phyloP scores from a whole-genome alignment of 1,140 invertebrate species.

The Cydia amplana region DNA sequence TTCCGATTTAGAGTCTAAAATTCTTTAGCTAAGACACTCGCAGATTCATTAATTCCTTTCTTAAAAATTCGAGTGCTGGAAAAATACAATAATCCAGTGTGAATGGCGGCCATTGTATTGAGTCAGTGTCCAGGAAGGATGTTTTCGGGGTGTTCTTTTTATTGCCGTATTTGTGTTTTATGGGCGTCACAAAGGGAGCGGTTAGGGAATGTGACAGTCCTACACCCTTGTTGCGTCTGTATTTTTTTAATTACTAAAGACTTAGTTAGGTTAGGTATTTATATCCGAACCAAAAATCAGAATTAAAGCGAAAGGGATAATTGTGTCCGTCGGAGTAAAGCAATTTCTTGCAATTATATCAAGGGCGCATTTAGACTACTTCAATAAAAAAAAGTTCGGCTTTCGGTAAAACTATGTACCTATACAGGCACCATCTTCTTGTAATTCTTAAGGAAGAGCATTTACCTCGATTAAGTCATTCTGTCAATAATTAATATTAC shows the following conservation, averaged over 20 bases:
- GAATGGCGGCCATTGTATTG: conserved; percentile 74
- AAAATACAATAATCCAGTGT: conserved; percentile 76
- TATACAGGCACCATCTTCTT: too few species aligned
- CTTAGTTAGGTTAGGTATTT: not conserved
- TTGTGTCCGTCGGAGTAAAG: too few species aligned
- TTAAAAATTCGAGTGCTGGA: conserved; percentile 74
- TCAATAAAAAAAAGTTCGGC: too few species aligned
- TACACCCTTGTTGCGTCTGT: conserved; percentile 59
- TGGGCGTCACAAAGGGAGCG: conserved; percentile 69
- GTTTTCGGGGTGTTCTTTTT: conserved; percentile 76
- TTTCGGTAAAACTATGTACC: too few species aligned
- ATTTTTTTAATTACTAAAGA: conserved; percentile 42
- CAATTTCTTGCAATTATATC: not conserved
- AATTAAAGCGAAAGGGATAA: too few species aligned
- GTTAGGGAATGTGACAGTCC: conserved; percentile 70
- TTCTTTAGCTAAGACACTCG: conserved; percentile 42
- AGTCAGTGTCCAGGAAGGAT: conserved; percentile 77
- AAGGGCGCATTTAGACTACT: too few species aligned
- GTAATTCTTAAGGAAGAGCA: too few species aligned
- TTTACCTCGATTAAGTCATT: too few species aligned
- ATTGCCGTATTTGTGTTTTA: conserved; percentile 79
- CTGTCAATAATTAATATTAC: too few species aligned
- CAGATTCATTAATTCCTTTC: conserved; percentile 72
- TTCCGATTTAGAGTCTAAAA: conserved; percentile 51
- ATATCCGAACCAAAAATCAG: not conserved